Evolutionary conservation across 2,888 invertebrate species (phyloP).

Genomic region (Elgonia sp.): DNA sequence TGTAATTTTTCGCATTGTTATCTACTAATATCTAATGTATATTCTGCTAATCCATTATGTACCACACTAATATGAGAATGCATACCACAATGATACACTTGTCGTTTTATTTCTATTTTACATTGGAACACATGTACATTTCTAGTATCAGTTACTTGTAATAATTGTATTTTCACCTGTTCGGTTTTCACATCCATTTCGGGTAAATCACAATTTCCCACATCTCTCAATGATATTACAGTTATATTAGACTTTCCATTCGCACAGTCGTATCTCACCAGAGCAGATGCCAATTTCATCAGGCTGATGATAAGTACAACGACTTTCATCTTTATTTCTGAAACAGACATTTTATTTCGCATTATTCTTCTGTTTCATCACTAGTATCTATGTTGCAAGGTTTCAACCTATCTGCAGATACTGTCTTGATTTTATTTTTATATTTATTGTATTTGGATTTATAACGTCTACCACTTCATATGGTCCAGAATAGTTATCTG

Average conservation of each 20-base stretch:
- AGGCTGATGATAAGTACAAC: too few relatives aligned
- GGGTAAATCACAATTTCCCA: neutral
- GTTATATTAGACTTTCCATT: neutral
- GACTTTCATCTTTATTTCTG: too few relatives aligned
- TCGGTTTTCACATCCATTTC: neutral
- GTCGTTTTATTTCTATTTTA: constrained; percentile 18
- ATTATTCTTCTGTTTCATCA: too few relatives aligned
- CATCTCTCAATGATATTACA: neutral
- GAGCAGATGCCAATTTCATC: too few relatives aligned
- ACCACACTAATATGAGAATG: constrained; percentile 21
- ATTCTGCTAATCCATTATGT: constrained; percentile 15
- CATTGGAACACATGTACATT: neutral
- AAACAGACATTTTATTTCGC: too few relatives aligned
- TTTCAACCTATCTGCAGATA: constrained; percentile 23
- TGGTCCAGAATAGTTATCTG: constrained; percentile 49
- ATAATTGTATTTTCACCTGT: neutral
- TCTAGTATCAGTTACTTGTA: neutral
- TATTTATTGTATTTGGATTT: constrained; percentile 17
- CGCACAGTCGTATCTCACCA: neutral
- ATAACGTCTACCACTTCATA: constrained; percentile 48
- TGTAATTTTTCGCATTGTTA: neutral
- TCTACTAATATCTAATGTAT: neutral
- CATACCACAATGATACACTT: constrained; percentile 12
- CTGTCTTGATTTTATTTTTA: neutral
- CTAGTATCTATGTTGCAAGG: too few relatives aligned